Base-by-base conservation (phyloP, 2,888 invertebrate genomes). In the Troglohyphantes excavatus region DNA sequence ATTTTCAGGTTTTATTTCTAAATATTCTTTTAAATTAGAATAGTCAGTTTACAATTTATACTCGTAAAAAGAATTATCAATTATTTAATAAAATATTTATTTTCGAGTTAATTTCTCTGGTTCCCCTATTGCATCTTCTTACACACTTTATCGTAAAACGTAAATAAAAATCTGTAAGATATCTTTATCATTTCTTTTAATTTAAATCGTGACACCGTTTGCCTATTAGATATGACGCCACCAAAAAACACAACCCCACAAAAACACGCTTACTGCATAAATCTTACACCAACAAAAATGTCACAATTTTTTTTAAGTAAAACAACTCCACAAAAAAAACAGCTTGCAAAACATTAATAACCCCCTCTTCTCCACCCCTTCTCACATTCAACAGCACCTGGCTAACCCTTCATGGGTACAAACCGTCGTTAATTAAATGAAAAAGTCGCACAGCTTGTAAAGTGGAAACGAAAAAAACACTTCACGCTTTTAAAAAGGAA, bases 391-490 rank as follows among this genome's bases (percentile, higher is more conserved):
- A 26, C 43, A 46, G 21, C 75, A 75, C 75, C 59, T 59, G 59
- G 29, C 11, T 59, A 75, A 75, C 75, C 46, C 53, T 29, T 75
- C n/a, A 6, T 5, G 7, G 9, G 11, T 43, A 23, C 43, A 19
- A 26, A 72, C 23, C 27, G 23, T 61, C 21, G 39, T 33, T 76
- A 21, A 33, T 33, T 76, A 53, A 61, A 76, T 53, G 23, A n/a
- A 76, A 61, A 29, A 76, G 17, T 11, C n/a, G 6, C 21, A 17
- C 21, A 61, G 53, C 46, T 53, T 72, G 72, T 21, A 61, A 21
- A 2, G n/a, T 39, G 11, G 17, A 39, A 61, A 43, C 23, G n/a
- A 26, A 39, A 65, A 26, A 39, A 19, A n/a, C 27, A 63, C 3
- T 17, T 63, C 26, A 63, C 61, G 46, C 23, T n/a, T 39, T 53